Evolutionary conservation across 1,140 invertebrate genomes (phyloP).

Genomic region (Drosophila malerkotliana): DNA sequence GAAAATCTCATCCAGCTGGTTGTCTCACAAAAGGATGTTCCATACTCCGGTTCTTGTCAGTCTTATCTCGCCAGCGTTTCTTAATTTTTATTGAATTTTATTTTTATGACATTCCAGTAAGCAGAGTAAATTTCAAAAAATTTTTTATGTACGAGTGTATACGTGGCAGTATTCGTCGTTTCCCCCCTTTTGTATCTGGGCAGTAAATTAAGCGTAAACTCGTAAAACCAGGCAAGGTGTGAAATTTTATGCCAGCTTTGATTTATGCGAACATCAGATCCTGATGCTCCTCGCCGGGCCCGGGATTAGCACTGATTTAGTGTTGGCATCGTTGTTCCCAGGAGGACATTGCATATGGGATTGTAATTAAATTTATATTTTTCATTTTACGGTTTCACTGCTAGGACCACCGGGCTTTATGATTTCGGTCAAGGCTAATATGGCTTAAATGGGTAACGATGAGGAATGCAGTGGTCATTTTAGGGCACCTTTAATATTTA

Average conservation of each 20-base stretch:
- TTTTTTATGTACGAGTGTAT: constrained; percentile 23
- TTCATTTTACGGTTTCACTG: constrained; percentile 43
- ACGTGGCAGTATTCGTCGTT: constrained; percentile 18
- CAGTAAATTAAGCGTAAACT: constrained; percentile 78
- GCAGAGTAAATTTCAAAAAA: constrained; percentile 54
- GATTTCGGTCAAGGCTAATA: constrained; percentile 36
- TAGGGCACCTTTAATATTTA: background rate
- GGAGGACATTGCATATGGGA: constrained; percentile 53
- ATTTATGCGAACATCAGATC: constrained; percentile 68
- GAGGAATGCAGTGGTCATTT: background rate
- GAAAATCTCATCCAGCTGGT: constrained; percentile 35
- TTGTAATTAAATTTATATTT: constrained; percentile 70
- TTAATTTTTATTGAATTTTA: constrained; percentile 79
- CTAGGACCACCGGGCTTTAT: constrained; percentile 25
- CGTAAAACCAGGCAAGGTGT: constrained; percentile 79
- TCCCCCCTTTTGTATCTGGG: constrained; percentile 45
- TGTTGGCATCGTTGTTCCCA: constrained; percentile 34
- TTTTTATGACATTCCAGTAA: constrained; percentile 71
- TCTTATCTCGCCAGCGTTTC: constrained; percentile 37
- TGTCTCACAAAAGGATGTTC: constrained; percentile 53
- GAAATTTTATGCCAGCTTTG: constrained; percentile 77
- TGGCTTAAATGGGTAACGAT: background rate
- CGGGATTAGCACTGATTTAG: constrained; percentile 74
- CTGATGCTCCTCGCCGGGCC: constrained; percentile 47
- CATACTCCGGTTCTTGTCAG: constrained; percentile 7